Evolutionary conservation across 2,888 invertebrate genomes (phyloP).

Genomic region (Pyralis farinalis): DNA sequence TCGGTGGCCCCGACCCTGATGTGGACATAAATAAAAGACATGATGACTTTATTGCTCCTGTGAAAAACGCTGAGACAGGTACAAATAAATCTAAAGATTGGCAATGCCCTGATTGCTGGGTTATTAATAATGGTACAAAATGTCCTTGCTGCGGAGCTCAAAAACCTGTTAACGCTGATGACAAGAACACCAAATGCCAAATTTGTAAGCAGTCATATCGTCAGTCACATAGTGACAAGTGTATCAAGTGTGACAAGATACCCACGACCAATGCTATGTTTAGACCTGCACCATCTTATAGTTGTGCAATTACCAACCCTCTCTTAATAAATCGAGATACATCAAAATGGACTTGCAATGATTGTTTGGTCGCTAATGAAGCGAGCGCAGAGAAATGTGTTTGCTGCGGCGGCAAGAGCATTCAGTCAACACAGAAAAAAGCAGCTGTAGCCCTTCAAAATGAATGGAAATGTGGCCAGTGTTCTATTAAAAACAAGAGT

Average conservation of each 20-base stretch:
- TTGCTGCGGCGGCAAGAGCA: conserved; percentile 40
- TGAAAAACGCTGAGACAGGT: conserved; percentile 16
- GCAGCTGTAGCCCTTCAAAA: conserved; percentile 9
- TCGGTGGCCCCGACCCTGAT: conserved; percentile 43
- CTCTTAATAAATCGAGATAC: no score
- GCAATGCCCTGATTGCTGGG: conserved; percentile 29
- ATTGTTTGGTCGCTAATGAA: conserved; percentile 48
- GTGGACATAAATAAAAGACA: conserved; percentile 29
- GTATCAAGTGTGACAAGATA: no score
- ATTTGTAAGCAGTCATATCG: no score
- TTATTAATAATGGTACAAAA: conserved; percentile 36
- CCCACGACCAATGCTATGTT: no score
- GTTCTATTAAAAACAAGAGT: conserved; percentile 47
- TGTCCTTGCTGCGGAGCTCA: conserved; percentile 37
- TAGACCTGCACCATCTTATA: no score
- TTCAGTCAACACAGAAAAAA: no score
- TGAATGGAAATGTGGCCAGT: conserved; percentile 47
- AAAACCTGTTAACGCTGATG: conserved; percentile 14
- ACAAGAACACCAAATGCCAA: conserved; percentile 31
- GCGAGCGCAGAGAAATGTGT: conserved; percentile 39
- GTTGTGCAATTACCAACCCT: no score
- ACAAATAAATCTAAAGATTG: conserved; percentile 28
- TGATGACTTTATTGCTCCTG: conserved; percentile 24
- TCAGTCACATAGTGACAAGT: no score
- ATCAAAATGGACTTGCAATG: conserved; percentile 9